Conservation (phyloP, 2,888 invertebrate species). For the Podotricha telesiphe region DNA sequence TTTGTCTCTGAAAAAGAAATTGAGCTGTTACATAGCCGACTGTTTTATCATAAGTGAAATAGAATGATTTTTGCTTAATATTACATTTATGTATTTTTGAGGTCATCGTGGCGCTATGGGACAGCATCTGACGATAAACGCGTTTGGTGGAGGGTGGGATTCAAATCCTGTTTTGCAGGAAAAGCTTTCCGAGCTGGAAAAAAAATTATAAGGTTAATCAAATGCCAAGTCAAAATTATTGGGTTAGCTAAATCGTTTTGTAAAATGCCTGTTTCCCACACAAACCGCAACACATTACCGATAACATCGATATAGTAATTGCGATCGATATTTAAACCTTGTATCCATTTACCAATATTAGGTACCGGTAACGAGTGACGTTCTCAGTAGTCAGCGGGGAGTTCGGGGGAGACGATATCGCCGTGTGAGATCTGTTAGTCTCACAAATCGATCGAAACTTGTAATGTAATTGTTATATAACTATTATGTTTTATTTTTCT, state of each 20-base stretch:
- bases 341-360: constrained; percentile 55
- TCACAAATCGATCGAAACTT: constrained; percentile 59
- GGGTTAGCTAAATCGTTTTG: not conserved
- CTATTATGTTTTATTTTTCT: not conserved
- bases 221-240: no score
- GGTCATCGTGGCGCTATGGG: no score
- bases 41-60: no score
- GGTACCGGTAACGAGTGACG: constrained; percentile 68
- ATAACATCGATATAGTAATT: constrained; percentile 71
- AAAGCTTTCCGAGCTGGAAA: no score
- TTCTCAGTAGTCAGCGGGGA: constrained; percentile 74
- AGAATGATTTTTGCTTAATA: no score
- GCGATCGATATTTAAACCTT: constrained; percentile 64
- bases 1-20: no score
- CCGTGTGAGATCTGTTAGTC: constrained; percentile 77
- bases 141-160: no score
- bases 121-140: no score
- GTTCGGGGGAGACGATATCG: constrained; percentile 70
- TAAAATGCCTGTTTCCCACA: constrained; percentile 62
- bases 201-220: no score
- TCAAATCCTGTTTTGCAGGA: no score
- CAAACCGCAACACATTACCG: constrained; percentile 62
- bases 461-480: constrained; percentile 21
- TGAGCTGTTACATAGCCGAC: no score
- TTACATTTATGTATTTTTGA: no score